A percentile compares a stretch with the other conserved stretches of the same genome.
Evolutionary conservation across 2,797 vertebrate genomes (phyloP).

Genomic region (Peromyscus eremicus): DNA sequence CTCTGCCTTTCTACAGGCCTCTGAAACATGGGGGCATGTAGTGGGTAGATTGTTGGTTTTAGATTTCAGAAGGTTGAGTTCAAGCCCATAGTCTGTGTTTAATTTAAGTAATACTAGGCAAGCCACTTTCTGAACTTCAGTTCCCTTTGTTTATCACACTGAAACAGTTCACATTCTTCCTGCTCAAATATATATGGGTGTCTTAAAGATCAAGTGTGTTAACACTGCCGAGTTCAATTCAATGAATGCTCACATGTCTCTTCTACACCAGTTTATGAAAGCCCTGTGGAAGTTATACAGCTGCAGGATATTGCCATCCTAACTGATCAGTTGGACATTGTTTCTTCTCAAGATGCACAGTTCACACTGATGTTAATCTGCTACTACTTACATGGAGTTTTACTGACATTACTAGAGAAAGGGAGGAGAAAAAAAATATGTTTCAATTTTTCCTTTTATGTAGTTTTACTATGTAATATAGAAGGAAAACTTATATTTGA

Average conservation of each 20-base stretch:
- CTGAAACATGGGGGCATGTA: background rate
- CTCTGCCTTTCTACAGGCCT: conserved; percentile 20
- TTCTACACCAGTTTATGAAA: conserved; percentile 26
- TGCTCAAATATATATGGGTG: background rate
- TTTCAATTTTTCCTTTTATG: conserved; percentile 51
- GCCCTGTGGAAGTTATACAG: conserved; percentile 14
- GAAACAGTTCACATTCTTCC: conserved; percentile 26
- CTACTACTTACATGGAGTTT: background rate
- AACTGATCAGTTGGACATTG: background rate
- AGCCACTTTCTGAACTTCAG: background rate
- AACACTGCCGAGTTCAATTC: background rate
- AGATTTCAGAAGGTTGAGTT: conserved; percentile 40
- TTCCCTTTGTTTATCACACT: conserved; percentile 57
- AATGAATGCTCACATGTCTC: conserved; percentile 24
- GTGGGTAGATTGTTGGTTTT: conserved; percentile 9
- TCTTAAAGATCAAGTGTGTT: conserved; percentile 20
- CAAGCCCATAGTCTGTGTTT: background rate
- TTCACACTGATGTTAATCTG: background rate
- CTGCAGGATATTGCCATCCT: background rate
- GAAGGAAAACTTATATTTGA: conserved; percentile 22
- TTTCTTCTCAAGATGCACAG: background rate
- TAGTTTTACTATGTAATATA: conserved; percentile 46
- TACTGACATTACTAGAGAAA: background rate
- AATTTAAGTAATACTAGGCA: background rate
- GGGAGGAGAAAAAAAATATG: background rate